phyloP scores from a whole-genome alignment of 1,140 invertebrate genomes.

The Penaeus vannamei region DNA sequence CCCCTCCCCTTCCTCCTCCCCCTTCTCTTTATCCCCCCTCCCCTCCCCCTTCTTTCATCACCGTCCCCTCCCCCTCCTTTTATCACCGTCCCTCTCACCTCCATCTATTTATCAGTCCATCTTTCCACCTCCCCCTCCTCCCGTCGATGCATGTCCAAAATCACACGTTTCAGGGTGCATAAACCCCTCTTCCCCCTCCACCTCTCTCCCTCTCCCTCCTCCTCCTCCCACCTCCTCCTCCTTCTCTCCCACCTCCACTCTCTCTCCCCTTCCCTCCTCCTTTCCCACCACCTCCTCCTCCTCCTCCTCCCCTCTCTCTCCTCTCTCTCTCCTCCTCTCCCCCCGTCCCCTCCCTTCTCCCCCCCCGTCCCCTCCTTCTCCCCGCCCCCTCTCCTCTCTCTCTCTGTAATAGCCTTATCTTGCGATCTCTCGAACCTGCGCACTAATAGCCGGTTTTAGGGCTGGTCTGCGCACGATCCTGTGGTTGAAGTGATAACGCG shows the following conservation, averaged over 20 bases:
- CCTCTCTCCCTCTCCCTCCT: too few species aligned
- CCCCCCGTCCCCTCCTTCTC: background rate
- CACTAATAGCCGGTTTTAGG: too few species aligned
- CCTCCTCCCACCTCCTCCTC: background rate
- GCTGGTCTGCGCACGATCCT: too few species aligned
- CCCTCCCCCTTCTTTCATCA: background rate
- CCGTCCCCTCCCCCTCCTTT: background rate
- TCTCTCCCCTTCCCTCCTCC: background rate
- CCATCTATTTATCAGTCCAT: background rate
- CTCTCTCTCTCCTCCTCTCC: background rate
- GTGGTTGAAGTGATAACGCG: too few species aligned
- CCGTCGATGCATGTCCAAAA: too few species aligned
- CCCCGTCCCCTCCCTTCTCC: background rate
- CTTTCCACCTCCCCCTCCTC: too few species aligned
- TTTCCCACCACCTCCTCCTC: background rate
- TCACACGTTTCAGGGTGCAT: too few species aligned
- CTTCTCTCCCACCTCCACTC: background rate
- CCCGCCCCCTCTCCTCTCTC: background rate
- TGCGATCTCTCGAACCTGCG: too few species aligned
- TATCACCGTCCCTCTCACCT: constrained; percentile 9
- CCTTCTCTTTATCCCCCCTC: constrained; percentile 1
- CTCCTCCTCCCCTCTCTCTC: background rate
- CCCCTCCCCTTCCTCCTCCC: background rate
- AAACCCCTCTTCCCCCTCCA: too few species aligned
- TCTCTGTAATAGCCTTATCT: background rate